Conservation (phyloP, 2,797 vertebrate species). For the Pseudochaenichthys georgianus region DNA sequence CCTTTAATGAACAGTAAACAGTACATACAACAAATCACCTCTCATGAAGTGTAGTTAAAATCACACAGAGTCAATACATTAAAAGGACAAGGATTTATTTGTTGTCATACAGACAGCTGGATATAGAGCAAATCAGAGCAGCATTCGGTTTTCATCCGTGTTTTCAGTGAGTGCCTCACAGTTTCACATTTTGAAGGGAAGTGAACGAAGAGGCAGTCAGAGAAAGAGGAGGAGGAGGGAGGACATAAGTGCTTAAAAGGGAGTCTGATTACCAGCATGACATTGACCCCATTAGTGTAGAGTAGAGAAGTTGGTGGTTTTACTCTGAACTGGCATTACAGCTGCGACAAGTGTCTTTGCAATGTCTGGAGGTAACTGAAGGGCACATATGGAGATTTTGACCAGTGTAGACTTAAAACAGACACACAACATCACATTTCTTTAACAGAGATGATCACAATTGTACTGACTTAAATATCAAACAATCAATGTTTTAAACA, state of each 20-base stretch:
- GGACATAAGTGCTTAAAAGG: conserved; percentile 61
- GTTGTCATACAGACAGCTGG: conserved; percentile 29
- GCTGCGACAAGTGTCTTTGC: background rate
- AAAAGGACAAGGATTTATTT: conserved; percentile 61
- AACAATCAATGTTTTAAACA: conserved; percentile 15
- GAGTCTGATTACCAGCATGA: conserved; percentile 32
- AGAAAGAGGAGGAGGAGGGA: conserved; percentile 3
- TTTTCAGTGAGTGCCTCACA: conserved; percentile 36
- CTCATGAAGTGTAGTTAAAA: background rate
- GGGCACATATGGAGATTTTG: background rate
- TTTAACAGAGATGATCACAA: background rate
- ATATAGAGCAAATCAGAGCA: conserved; percentile 52
- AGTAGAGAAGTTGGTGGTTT: background rate
- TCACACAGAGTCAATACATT: conserved; percentile 35
- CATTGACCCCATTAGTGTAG: conserved; percentile 8
- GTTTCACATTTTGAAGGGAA: conserved; percentile 72
- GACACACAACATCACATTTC: background rate
- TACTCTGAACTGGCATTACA: conserved; percentile 10
- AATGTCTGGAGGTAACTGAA: background rate
- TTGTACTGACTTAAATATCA: conserved; percentile 7
- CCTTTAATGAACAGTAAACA: too few species aligned
- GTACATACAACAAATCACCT: background rate
- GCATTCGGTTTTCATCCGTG: conserved; percentile 31
- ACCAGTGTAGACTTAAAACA: background rate
- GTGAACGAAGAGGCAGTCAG: conserved; percentile 16